Conservation (phyloP, 1,140 invertebrate genomes). For the Telenomus remus region DNA sequence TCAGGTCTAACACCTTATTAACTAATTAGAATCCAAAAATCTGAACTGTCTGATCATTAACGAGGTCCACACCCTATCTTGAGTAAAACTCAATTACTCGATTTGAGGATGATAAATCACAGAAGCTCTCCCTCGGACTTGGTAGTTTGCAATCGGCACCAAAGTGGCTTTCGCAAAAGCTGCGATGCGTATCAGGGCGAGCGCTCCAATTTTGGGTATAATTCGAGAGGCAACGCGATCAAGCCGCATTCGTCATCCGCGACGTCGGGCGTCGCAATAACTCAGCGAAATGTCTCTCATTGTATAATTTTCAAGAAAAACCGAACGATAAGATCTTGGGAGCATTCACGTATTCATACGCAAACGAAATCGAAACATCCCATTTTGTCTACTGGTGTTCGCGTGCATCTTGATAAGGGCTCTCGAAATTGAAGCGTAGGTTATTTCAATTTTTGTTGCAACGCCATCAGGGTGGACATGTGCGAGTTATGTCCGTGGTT, state of each 20-base stretch:
- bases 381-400: slow-evolving; percentile 48
- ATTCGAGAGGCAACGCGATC: slow-evolving; percentile 25
- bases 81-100: slow-evolving; percentile 23
- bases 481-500: slow-evolving; percentile 15
- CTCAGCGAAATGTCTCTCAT: slow-evolving; percentile 42
- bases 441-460: slow-evolving; percentile 60
- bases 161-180: slow-evolving; percentile 10
- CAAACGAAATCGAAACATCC: slow-evolving; percentile 45
- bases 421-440: slow-evolving; percentile 54
- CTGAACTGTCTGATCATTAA: slow-evolving; percentile 18
- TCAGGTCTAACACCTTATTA: background rate
- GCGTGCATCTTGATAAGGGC: slow-evolving; percentile 58
- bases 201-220: slow-evolving; percentile 33
- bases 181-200: slow-evolving; percentile 9
- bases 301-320: slow-evolving; percentile 55
- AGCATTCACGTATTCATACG: slow-evolving; percentile 49
- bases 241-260: slow-evolving; percentile 31
- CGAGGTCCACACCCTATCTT: slow-evolving; percentile 2
- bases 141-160: slow-evolving; percentile 4
- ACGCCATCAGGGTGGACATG: slow-evolving; percentile 34
- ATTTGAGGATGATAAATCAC: slow-evolving; percentile 13
- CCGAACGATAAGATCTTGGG: slow-evolving; percentile 36
- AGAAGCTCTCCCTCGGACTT: background rate
- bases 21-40: slow-evolving; percentile 26
- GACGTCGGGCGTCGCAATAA: slow-evolving; percentile 33